Evolutionary conservation across 1,140 invertebrate species (phyloP), one percentile per base, ranked within the genome.

Genomic region (Condylostylus longicornis): DNA sequence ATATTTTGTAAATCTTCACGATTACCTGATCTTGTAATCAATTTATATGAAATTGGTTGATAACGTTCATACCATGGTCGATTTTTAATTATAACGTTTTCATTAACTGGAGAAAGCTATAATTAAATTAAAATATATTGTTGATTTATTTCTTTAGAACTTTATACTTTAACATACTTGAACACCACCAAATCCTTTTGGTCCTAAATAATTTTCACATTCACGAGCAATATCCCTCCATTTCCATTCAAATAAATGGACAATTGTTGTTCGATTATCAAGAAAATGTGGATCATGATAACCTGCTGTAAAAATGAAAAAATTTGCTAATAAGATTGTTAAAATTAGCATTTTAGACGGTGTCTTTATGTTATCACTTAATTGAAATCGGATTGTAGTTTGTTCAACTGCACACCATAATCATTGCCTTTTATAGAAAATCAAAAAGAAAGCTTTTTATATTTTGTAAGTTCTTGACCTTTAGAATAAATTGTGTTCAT

Each of bases 21-120:
- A 38, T 71, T 75, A 12, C 87, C 87, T 39, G 80, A 84, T 37
- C 86, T 66, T 2, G 80, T 83, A 2, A 53, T 43, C 15, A 87
- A 63, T 18, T 70, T 66, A 59, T 90, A 93, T 15, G 83, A 86
- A 12, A 90, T 73, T 0, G 84, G 83, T 55, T 90, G 86, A 50
- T 90, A 90, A 6, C 84, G 64, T 56, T 89, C 82, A 70, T 72
- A 86, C 85, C 70, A 87, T 44, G 70, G 80, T 22, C 77, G 70
- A 31, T 62, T 61, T 1, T 31, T 31, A 18, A 21, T 21, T 10
- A 40, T 19, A 10, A 42, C 32, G 14, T 42, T 65, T 53, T 71
- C 69, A 46, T 54, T 67, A 1, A 62, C 62, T 9, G 69, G 69
- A 6, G 68, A 70, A 9, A 67, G 50, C 67, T 69, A 8, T 12